A percentile compares a stretch with the other conserved stretches of the same genome.
Conservation (phyloP, 2,888 invertebrate genomes). For the Sphaerophoria taeniata region DNA sequence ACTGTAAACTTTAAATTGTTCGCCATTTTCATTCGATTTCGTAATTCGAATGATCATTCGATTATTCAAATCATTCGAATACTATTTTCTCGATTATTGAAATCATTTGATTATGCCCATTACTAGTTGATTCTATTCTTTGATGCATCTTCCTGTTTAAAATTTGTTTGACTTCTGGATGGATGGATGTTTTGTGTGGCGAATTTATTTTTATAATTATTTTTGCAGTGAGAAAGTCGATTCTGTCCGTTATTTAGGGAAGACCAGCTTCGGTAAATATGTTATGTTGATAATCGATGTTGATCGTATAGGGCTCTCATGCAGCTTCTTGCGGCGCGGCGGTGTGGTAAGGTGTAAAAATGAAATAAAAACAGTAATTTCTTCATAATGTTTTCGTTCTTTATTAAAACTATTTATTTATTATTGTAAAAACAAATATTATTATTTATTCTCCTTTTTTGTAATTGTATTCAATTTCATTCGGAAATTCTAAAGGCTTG, state of each 20-base stretch:
- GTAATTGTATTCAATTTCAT: conserved; percentile 8
- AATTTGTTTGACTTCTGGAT: conserved; percentile 7
- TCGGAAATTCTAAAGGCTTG: background rate
- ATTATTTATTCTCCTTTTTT: conserved; percentile 20
- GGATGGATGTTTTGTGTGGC: background rate
- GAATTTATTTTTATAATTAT: conserved; percentile 32
- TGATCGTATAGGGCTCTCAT: too few relatives aligned
- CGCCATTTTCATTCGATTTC: too few relatives aligned
- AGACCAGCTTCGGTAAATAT: too few relatives aligned
- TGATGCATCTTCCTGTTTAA: conserved; percentile 8
- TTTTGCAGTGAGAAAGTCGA: conserved; percentile 26
- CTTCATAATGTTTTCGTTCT: conserved; percentile 44
- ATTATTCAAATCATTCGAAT: too few relatives aligned
- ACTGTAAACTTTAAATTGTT: too few relatives aligned
- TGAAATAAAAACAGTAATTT: background rate
- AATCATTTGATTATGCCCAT: too few relatives aligned
- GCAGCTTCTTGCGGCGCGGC: too few relatives aligned
- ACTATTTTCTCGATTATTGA: too few relatives aligned
- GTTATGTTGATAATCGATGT: too few relatives aligned
- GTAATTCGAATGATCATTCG: too few relatives aligned
- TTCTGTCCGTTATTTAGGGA: background rate
- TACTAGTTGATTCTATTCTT: conserved; percentile 24
- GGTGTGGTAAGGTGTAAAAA: background rate
- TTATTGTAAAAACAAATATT: conserved; percentile 58
- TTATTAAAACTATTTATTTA: conserved; percentile 64